phyloP scores from a whole-genome alignment of 53 echinoderm and acorn worm genomes.

The Holothuria scabra region DNA sequence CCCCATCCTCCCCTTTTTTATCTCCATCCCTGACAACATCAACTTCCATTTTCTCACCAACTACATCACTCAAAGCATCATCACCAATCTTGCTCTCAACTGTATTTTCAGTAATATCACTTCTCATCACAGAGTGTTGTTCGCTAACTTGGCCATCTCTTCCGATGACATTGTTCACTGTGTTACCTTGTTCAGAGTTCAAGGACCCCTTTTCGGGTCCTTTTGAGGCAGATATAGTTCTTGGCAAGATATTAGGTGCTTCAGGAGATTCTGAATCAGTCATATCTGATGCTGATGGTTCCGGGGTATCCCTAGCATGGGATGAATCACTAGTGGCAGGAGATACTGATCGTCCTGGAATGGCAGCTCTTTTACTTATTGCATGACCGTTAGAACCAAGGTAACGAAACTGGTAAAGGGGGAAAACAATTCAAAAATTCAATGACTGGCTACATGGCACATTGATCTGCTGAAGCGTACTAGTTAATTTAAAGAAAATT shows the following conservation, averaged over 20 bases:
- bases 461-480: no score
- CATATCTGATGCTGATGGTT: constrained; percentile 8
- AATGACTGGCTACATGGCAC: no score
- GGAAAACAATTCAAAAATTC: neutral
- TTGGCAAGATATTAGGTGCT: neutral
- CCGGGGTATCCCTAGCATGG: constrained; percentile 12
- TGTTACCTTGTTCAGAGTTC: no score
- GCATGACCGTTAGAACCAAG: neutral
- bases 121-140: neutral
- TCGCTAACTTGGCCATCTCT: neutral
- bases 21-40: neutral
- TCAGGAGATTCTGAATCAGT: constrained; percentile 49
- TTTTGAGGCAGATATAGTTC: no score
- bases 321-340: constrained; percentile 25
- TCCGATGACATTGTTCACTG: no score
- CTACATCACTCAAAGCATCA: no score
- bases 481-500: no score
- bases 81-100: no score
- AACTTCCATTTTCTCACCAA: no score
- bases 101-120: no score
- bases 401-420: constrained; percentile 3
- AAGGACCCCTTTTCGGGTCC: neutral
- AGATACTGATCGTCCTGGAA: constrained; percentile 22
- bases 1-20: neutral
- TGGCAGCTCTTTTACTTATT: constrained; percentile 1